Evolutionary conservation across 1,140 invertebrate species (phyloP).

Genomic region (Agrypnia vestita): DNA sequence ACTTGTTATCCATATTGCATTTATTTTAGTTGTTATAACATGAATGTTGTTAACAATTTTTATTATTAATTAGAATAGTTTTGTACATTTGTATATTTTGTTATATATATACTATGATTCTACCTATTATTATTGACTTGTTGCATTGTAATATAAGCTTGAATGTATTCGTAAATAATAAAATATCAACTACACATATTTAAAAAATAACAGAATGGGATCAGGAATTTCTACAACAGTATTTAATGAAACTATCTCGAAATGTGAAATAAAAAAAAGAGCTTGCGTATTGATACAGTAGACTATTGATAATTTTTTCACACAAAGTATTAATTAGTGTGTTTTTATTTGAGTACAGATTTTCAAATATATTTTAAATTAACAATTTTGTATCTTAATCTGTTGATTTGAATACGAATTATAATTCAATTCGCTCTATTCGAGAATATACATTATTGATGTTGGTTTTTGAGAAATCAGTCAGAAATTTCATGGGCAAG

Average conservation of each 20-base stretch:
- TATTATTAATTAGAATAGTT: neutral
- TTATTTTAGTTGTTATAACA: conserved; percentile 17
- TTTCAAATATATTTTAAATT: too few species aligned
- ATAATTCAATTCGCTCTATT: too few species aligned
- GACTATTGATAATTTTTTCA: too few species aligned
- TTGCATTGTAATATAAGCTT: conserved; percentile 41
- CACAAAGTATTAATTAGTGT: too few species aligned
- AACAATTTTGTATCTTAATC: too few species aligned
- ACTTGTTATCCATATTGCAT: conserved; percentile 26
- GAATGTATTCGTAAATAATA: conserved; percentile 23
- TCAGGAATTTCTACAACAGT: conserved; percentile 14
- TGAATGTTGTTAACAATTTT: conserved; percentile 25
- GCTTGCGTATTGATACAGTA: too few species aligned
- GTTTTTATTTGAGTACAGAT: too few species aligned
- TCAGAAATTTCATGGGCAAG: too few species aligned
- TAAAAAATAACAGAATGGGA: conserved; percentile 14
- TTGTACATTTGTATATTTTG: conserved; percentile 48
- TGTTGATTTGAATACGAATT: too few species aligned
- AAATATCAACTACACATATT: conserved; percentile 39
- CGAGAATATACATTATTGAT: too few species aligned
- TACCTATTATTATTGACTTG: neutral
- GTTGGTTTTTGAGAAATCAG: too few species aligned
- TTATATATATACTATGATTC: conserved; percentile 17
- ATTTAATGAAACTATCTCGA: conserved; percentile 31
- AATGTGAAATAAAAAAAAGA: neutral